A percentile compares a stretch with the other conserved stretches of the same genome.
Conservation (phyloP, 2,888 invertebrate species). For the Morinoia aosen region DNA sequence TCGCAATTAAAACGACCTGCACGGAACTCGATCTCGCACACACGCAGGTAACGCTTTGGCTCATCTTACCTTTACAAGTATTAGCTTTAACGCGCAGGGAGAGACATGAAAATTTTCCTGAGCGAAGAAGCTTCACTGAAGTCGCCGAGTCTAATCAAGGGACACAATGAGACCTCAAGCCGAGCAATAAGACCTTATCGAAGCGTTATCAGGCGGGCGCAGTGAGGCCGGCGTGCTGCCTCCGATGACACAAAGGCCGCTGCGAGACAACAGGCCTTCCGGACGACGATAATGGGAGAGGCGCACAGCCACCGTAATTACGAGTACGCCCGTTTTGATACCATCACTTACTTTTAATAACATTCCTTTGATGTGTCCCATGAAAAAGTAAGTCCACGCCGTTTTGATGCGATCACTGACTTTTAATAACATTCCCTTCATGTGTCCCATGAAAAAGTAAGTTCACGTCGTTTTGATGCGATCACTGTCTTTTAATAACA, state of each 20-base stretch:
- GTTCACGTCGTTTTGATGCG: background rate
- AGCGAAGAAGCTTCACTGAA: background rate
- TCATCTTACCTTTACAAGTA: background rate
- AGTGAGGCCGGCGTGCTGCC: background rate
- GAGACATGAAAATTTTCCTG: background rate
- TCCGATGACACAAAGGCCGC: background rate
- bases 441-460: too few relatives aligned
- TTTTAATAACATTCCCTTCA: background rate
- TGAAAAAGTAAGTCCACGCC: too few relatives aligned
- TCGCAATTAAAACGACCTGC: background rate
- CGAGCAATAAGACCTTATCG: constrained; percentile 18
- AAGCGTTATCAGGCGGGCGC: background rate
- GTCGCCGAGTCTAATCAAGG: background rate
- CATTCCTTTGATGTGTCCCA: too few relatives aligned
- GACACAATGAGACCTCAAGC: background rate
- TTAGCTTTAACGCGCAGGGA: background rate
- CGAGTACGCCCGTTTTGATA: background rate
- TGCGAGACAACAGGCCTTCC: background rate
- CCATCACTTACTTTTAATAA: background rate
- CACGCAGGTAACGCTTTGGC: background rate
- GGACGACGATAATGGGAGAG: background rate
- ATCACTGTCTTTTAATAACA: background rate
- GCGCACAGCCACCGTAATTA: background rate
- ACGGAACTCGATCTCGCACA: background rate
- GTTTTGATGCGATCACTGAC: background rate